Evolutionary conservation across 2,113 vertebrate species (phyloP), one percentile per base, ranked within the genome.

Genomic region (Hypanus sabinus): DNA sequence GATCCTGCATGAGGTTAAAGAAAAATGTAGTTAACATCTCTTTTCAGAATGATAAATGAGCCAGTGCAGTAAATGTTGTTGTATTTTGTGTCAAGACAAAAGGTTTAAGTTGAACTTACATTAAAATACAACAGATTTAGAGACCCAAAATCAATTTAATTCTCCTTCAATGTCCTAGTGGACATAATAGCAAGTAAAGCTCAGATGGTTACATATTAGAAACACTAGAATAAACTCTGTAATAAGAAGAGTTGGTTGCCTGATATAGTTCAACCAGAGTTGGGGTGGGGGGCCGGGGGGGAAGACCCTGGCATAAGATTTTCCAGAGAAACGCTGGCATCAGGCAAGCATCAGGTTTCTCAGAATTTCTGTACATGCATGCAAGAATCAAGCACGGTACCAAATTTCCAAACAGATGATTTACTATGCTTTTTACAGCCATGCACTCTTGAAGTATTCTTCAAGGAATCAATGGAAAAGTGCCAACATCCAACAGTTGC

Each of bases 1-100:
- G 96, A 97, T 97, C 96, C 98, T 98, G 96, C 95, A 96, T 94
- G 94, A 95, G 96, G 94, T 91, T 96, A 96, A 94, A 94, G 96
- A 94, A 95, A 38, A 95, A 85, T 90, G 24, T 81, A 70, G 94
- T 95, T 96, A 96, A 93, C 55, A 60, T 87, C 60, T 24, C 11
- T 57, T 36, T 93, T 38, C 94, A 94, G 94, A 94, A 46, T 36
- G 36, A 93, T 68, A 95, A 92, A 95, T 94, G 70, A 83, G n/a
- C 2, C 76, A 70, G 27, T 73, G 70, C 36, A 71, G 5, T 60
- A 16, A 73, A 73, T 38, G 27, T 27, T 5, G 33, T 6, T 60
- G 79, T 46, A 46, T 46, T 33, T 60, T 73, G 20, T 65, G 18
- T 94, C n/a, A 79, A 16, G 20, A 30, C 75, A 79, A 93, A 79